Evolutionary conservation across 2,113 vertebrate species (phyloP), one percentile per base, ranked within the genome.

Genomic region (Ceyx melanurus): DNA sequence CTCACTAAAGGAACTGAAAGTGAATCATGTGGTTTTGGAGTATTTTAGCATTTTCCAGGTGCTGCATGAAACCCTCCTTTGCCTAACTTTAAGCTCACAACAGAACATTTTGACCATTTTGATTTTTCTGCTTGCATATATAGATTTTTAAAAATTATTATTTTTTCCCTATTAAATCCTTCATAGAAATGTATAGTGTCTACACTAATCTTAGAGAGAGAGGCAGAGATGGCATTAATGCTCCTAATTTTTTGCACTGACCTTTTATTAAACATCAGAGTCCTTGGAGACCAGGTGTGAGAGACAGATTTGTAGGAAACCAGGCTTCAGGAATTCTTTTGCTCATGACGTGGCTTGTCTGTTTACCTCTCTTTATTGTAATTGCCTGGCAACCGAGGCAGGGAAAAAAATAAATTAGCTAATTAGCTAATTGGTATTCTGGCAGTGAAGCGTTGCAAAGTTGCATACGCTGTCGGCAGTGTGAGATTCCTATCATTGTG

Each of bases 1-100:
- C 43, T 68, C 29, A 45, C 4, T 43, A 23, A 0, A 40, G 50
- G 15, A 65, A 20, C 23, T 54, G 37, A 68, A 58, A 0, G 0
- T 43, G 4, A 57, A 19, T 54, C 33, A 16, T 54, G 5, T 10
- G 56, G 20, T 20, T 86, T 64, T 17, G 61, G 72, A 89, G 37
- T 43, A 58, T 73, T 64, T 68, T 26, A 50, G 10, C 25, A 5
- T 43, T 74, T 82, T 68, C 10, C 17, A 45, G 37, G 72, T 54
- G 20, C 45, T 70, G 9, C 18, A 2, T 45, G 54, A 79, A 58
- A 33, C 45, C 15, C 9, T 72, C 11, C 43, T n/a, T 29, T 54
- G 28, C 31, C 22, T 43, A 37, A 33, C 31, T 51, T 51, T 13
- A 46, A 33, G 25, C 8, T 76, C 17, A 13, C 15, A 40, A 15